Conservation (phyloP, 2,888 invertebrate genomes). For the Pollenia angustigena region DNA sequence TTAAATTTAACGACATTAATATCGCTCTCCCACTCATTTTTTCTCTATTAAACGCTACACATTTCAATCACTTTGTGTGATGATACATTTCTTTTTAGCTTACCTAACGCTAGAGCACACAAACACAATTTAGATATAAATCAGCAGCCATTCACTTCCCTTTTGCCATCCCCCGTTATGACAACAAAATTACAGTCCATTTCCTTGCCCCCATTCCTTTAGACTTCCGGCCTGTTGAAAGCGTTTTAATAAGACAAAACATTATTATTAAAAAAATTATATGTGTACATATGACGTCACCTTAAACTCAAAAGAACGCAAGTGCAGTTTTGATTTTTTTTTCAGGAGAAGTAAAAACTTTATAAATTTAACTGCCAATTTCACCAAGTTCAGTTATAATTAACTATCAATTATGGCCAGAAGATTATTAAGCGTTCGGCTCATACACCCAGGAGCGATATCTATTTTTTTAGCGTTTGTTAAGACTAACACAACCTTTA, state of each 20-base stretch:
- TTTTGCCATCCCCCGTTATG: slow-evolving; percentile 21
- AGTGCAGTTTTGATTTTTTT: background rate
- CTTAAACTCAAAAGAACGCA: background rate
- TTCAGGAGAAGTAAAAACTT: too few species aligned
- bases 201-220: background rate
- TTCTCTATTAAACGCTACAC: background rate
- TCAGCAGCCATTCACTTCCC: slow-evolving; percentile 27
- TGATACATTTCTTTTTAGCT: slow-evolving; percentile 60
- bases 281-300: background rate
- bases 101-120: slow-evolving; percentile 34
- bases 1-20: slow-evolving; percentile 35
- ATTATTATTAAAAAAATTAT: slow-evolving; percentile 35
- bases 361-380: too few species aligned
- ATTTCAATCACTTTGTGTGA: slow-evolving; percentile 31
- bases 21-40: background rate
- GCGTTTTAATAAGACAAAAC: slow-evolving; percentile 55
- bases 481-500: too few species aligned
- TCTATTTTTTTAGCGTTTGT: too few species aligned
- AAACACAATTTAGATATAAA: slow-evolving; percentile 37
- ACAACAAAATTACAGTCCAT: slow-evolving; percentile 28
- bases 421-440: too few species aligned
- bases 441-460: too few species aligned
- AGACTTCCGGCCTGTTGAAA: slow-evolving; percentile 61
- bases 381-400: too few species aligned
- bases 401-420: too few species aligned